phyloP scores from a whole-genome alignment of 1,140 invertebrate species.

The Cephus cinctus region DNA sequence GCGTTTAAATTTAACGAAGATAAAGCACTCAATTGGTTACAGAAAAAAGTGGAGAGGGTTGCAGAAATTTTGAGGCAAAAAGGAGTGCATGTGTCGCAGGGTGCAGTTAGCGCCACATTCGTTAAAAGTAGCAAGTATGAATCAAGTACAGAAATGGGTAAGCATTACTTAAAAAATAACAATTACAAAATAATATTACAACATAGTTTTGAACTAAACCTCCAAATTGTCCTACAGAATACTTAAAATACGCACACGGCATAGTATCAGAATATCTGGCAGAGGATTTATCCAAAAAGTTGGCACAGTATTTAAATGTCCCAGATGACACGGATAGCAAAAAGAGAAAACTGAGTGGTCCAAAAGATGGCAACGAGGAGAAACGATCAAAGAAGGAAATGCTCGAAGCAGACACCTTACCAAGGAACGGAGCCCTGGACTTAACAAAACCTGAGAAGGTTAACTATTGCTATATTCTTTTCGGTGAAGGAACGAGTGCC shows the following conservation, averaged over 20 bases:
- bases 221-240: conserved; percentile 54
- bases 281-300: conserved; percentile 62
- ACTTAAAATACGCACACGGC: conserved; percentile 67
- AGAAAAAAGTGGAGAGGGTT: conserved; percentile 66
- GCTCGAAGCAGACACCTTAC: conserved; percentile 28
- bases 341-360: conserved; percentile 59
- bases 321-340: conserved; percentile 59
- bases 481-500: not conserved
- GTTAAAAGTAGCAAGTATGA: conserved; percentile 62
- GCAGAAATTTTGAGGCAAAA: conserved; percentile 64
- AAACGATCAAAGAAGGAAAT: conserved; percentile 43
- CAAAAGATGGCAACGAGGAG: conserved; percentile 36
- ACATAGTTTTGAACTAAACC: not conserved
- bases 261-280: conserved; percentile 70
- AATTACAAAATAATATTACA: not conserved
- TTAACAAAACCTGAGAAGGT: conserved; percentile 49
- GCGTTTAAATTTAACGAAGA: conserved; percentile 79
- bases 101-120: conserved; percentile 71
- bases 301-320: conserved; percentile 63
- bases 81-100: conserved; percentile 68
- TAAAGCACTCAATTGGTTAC: conserved; percentile 71
- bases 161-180: conserved; percentile 12
- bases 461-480: conserved; percentile 2
- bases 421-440: conserved; percentile 38
- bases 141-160: conserved; percentile 49